These are phyloP conservation scores for Pyrgus malvae DNA, from an alignment of 2,888 invertebrate genomes.

Conservation along the genomic window DNA sequence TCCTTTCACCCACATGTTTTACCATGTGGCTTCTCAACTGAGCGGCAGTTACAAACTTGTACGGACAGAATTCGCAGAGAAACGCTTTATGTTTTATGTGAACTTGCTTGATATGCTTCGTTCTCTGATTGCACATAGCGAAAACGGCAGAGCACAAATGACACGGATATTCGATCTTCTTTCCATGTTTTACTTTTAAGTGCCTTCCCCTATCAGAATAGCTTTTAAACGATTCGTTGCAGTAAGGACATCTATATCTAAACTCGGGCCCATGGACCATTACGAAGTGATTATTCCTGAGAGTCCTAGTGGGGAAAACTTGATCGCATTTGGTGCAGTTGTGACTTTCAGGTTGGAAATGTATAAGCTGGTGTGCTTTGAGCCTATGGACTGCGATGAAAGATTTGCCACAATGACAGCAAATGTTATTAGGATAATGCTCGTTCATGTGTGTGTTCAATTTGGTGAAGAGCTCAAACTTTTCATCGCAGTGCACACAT, in stretches of 20 bases:
- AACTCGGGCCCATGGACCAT: conserved; percentile 51
- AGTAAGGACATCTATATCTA: conserved; percentile 54
- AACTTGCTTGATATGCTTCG: conserved; percentile 62
- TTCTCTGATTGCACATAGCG: conserved; percentile 56
- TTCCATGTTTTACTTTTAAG: conserved; percentile 53
- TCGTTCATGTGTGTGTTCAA: conserved; percentile 65
- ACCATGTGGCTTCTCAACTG: conserved; percentile 61
- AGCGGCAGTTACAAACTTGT: conserved; percentile 54
- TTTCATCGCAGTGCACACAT: conserved; percentile 56
- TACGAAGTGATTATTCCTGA: conserved; percentile 53
- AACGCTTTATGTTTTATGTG: conserved; percentile 59
- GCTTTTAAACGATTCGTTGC: conserved; percentile 58
- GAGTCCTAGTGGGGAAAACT: conserved; percentile 47
- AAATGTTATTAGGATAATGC: conserved; percentile 69
- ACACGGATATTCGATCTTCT: conserved; percentile 62
- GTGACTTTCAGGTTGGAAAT: conserved; percentile 43
- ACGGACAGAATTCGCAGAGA: conserved; percentile 54
- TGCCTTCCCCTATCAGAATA: conserved; percentile 55
- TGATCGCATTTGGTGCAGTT: conserved; percentile 60
- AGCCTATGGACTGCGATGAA: conserved; percentile 57
- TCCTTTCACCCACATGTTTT: conserved; percentile 55
- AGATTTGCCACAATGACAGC: conserved; percentile 65
- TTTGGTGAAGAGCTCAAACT: conserved; percentile 59
- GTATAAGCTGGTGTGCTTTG: conserved; percentile 56
- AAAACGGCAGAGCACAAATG: conserved; percentile 63